phyloP scores from a whole-genome alignment of 2,113 vertebrate genomes.

The Typhlomys cinereus region DNA sequence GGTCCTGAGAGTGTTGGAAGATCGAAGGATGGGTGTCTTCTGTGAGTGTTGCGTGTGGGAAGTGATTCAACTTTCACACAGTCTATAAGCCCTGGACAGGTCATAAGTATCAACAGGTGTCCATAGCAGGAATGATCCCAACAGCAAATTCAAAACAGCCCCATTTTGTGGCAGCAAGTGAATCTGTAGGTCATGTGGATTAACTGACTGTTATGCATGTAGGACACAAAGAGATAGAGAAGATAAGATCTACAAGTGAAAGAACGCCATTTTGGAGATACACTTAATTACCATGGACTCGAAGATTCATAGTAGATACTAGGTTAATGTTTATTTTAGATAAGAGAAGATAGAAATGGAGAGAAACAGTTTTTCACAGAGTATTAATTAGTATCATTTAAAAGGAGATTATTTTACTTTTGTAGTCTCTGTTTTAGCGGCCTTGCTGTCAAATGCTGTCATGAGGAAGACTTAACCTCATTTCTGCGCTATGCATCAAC shows the following conservation, averaged over 20 bases:
- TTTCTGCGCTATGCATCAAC: background rate
- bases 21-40: background rate
- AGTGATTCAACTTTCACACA: background rate
- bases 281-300: background rate
- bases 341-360: background rate
- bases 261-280: background rate
- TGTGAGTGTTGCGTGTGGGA: background rate
- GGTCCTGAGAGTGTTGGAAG: background rate
- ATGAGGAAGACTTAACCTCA: background rate
- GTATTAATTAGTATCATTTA: too few species aligned
- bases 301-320: background rate
- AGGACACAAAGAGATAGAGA: background rate
- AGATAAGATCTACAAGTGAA: background rate
- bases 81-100: too few species aligned
- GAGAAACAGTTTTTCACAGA: background rate
- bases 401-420: background rate
- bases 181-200: accelerated
- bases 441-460: background rate
- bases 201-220: background rate
- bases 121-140: too few species aligned
- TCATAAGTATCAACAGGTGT: too few species aligned
- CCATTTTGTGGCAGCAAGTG: background rate
- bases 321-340: background rate
- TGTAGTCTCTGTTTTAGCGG: background rate
- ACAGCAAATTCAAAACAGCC: background rate